phyloP scores from a whole-genome alignment of 2,113 vertebrate species.

The Herpetotheres cachinnans region DNA sequence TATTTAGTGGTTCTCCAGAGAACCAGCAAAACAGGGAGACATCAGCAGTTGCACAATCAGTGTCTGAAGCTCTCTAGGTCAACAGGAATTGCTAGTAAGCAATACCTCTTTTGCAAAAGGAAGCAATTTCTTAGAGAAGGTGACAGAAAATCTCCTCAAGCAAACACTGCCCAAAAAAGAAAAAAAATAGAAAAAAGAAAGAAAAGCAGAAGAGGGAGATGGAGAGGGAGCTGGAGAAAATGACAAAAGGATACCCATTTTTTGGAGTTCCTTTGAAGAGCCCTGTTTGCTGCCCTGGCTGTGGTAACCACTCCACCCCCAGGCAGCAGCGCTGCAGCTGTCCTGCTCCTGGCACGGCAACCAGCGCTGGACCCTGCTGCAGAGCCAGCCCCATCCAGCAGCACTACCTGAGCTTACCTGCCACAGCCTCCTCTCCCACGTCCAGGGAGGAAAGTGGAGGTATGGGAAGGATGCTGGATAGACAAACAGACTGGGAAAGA shows the following conservation, averaged over 20 bases:
- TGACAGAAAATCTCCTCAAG: not conserved
- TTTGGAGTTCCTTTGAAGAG: not conserved
- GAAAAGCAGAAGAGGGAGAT: not conserved
- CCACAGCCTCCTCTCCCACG: not conserved
- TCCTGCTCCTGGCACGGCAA: not conserved
- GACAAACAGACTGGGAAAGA: not conserved
- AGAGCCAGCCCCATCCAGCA: not conserved
- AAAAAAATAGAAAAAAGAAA: not conserved
- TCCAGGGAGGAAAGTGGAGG: not conserved
- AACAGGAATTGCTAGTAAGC: not conserved
- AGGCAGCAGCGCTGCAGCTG: not conserved
- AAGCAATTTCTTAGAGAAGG: not conserved
- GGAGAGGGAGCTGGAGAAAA: not conserved
- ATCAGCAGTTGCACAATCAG: not conserved
- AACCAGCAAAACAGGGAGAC: not conserved
- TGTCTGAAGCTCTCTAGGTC: not conserved
- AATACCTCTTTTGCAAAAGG: not conserved
- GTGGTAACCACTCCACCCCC: not conserved
- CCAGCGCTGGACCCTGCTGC: not conserved
- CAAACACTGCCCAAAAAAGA: not conserved
- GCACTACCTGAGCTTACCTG: fast-evolving
- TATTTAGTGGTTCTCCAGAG: not conserved
- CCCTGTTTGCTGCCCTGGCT: not conserved
- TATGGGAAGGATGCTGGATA: not conserved
- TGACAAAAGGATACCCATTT: not conserved